Evolutionary conservation across 1,140 invertebrate species (phyloP).

Genomic region (Brachionus rotundiformis): DNA sequence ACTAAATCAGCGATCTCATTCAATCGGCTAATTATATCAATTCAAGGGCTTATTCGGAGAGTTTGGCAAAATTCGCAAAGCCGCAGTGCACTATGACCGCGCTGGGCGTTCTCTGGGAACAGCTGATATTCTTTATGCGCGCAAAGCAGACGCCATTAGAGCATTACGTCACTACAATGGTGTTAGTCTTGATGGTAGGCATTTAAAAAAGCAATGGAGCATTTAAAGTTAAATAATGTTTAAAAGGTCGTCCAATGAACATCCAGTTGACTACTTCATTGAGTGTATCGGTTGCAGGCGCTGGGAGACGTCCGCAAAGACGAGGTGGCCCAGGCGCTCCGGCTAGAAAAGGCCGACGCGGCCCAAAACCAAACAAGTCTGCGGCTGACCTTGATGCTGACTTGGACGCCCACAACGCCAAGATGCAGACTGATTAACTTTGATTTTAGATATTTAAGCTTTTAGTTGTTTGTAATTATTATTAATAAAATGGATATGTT

Average conservation of each 20-base stretch:
- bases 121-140: slow-evolving; percentile 94
- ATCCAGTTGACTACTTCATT: slow-evolving; percentile 42
- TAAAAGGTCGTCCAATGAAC: slow-evolving; percentile 49
- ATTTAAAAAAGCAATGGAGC: background rate
- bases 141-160: slow-evolving; percentile 84
- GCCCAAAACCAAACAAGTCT: background rate
- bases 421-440: slow-evolving; percentile 44
- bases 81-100: slow-evolving; percentile 92
- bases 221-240: too few species aligned
- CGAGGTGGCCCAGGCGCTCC: background rate
- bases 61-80: slow-evolving; percentile 88
- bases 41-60: slow-evolving; percentile 87
- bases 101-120: slow-evolving; percentile 92
- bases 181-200: slow-evolving; percentile 84
- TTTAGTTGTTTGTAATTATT: background rate
- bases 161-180: slow-evolving; percentile 98
- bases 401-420: slow-evolving; percentile 33
- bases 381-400: slow-evolving; percentile 46
- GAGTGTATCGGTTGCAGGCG: background rate
- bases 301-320: background rate
- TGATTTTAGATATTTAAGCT: background rate
- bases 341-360: background rate
- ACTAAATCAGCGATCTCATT: background rate
- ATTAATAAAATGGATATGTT: background rate
- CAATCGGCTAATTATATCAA: background rate